These are phyloP conservation scores for Cherax quadricarinatus DNA, from an alignment of 1,140 invertebrate genomes.

Conservation along the genomic window DNA sequence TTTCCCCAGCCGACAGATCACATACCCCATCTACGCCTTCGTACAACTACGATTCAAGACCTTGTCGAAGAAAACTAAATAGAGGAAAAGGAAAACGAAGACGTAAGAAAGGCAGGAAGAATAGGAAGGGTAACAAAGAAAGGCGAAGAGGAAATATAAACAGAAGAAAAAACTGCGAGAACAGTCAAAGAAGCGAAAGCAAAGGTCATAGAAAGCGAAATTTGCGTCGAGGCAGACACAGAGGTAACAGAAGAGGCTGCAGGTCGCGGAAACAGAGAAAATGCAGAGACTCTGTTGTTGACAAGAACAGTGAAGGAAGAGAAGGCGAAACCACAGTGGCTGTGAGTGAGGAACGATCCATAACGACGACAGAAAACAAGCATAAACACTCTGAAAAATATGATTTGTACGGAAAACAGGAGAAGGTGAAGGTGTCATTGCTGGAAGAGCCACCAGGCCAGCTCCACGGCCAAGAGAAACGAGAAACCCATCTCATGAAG, in stretches of 20 bases:
- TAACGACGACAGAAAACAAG: background rate
- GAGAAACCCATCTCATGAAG: background rate
- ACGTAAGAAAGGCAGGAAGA: background rate
- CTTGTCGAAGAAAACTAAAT: background rate
- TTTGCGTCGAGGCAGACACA: background rate
- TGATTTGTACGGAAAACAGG: background rate
- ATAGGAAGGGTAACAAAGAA: background rate
- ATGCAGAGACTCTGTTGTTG: background rate
- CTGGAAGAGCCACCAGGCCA: background rate
- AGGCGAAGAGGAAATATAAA: background rate
- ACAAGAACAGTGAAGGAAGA: background rate
- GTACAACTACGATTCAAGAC: background rate
- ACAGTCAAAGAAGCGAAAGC: background rate
- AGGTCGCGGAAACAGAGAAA: background rate
- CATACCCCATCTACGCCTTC: background rate
- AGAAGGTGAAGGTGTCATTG: background rate
- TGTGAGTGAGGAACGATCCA: too few species aligned
- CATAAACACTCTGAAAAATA: background rate
- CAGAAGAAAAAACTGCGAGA: background rate
- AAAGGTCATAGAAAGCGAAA: background rate
- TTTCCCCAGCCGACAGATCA: background rate
- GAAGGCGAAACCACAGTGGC: too few species aligned
- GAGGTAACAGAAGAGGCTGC: background rate
- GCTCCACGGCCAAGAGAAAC: background rate
- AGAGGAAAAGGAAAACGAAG: background rate